phyloP scores from a whole-genome alignment of 1,140 invertebrate genomes.

The Pectinophora gossypiella region DNA sequence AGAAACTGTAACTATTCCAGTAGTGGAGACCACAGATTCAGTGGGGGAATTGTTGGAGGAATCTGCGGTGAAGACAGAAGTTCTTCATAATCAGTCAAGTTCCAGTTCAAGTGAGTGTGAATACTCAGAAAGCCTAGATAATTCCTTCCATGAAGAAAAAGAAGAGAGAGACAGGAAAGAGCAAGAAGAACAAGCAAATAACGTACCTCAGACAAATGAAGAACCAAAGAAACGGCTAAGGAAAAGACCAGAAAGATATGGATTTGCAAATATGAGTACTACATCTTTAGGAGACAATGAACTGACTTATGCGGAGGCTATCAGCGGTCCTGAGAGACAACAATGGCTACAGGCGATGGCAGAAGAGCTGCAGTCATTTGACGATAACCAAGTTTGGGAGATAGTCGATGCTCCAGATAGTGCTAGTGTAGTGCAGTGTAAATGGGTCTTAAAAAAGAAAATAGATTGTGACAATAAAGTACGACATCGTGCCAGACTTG shows the following conservation, averaged over 20 bases:
- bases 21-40: constrained; percentile 20
- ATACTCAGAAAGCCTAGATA: constrained; percentile 15
- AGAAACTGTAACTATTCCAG: too few relatives aligned
- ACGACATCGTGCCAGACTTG: constrained; percentile 50
- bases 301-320: constrained; percentile 30
- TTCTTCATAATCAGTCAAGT: constrained; percentile 8
- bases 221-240: constrained; percentile 4
- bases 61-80: constrained; percentile 20
- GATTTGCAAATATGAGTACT: constrained; percentile 10
- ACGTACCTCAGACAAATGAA: not conserved
- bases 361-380: constrained; percentile 33
- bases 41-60: constrained; percentile 16
- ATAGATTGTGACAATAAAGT: constrained; percentile 1
- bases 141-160: not conserved
- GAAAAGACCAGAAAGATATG: constrained; percentile 12
- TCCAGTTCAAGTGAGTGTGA: constrained; percentile 15
- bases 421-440: constrained; percentile 42
- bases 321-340: constrained; percentile 27
- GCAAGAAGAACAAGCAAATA: constrained; percentile 1
- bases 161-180: constrained; percentile 4
- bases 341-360: constrained; percentile 36
- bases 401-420: constrained; percentile 36
- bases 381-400: constrained; percentile 45
- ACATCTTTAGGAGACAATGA: constrained; percentile 15
- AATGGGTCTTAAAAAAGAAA: constrained; percentile 44